Conservation (phyloP, 2,113 vertebrate species). For the Seriola rivoliana region DNA sequence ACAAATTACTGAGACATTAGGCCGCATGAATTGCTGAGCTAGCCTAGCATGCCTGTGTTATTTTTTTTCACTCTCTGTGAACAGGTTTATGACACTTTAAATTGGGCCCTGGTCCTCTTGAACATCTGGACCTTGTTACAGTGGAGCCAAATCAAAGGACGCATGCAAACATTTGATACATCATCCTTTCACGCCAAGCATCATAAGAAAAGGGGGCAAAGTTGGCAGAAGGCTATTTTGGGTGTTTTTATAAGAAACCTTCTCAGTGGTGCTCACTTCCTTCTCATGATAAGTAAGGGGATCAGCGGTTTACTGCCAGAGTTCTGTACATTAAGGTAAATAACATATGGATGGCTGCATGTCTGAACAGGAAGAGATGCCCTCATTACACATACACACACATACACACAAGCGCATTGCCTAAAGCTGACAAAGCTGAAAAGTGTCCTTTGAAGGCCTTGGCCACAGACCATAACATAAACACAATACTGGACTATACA, state of each 20-base stretch:
- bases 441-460: constrained; percentile 31
- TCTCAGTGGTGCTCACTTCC: constrained; percentile 41
- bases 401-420: not conserved
- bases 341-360: constrained; percentile 40
- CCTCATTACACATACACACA: constrained; percentile 12
- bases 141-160: constrained; percentile 72
- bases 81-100: constrained; percentile 82
- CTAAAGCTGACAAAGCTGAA: constrained; percentile 41
- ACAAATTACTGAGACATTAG: constrained; percentile 78
- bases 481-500: constrained; percentile 30
- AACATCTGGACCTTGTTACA: constrained; percentile 82
- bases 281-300: constrained; percentile 28
- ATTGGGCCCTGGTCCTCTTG: constrained; percentile 39
- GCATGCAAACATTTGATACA: constrained; percentile 79
- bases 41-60: constrained; percentile 50
- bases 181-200: constrained; percentile 60
- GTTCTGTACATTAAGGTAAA: constrained; percentile 13
- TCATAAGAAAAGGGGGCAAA: constrained; percentile 53
- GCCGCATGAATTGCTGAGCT: constrained; percentile 63
- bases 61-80: constrained; percentile 27
- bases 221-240: constrained; percentile 41
- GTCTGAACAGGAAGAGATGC: constrained; percentile 52
- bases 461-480: constrained; percentile 26
- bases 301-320: constrained; percentile 24
- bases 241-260: constrained; percentile 58